Evolutionary conservation across 2,888 invertebrate species (phyloP).

Genomic region (Ochropleura leucogaster): DNA sequence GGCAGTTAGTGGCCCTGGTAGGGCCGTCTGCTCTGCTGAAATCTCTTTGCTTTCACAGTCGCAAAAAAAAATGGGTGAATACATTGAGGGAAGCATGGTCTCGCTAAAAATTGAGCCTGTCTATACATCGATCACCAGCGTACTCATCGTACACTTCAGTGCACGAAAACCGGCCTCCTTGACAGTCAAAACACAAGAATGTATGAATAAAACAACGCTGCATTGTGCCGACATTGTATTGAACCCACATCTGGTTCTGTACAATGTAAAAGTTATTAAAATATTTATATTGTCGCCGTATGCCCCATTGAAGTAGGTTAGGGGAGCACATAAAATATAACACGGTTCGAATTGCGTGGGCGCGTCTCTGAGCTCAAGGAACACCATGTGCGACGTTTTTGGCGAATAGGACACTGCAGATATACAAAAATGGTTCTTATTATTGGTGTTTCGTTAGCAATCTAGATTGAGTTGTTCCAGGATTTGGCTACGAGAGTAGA

Average conservation of each 20-base stretch:
- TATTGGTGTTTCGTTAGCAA: background rate
- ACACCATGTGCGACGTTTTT: constrained; percentile 17
- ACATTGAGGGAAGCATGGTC: background rate
- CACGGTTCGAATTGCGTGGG: constrained; percentile 49
- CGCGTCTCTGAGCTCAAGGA: constrained; percentile 34
- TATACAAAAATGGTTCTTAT: background rate
- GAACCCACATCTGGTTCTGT: constrained; percentile 58
- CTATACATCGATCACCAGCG: background rate
- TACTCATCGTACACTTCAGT: background rate
- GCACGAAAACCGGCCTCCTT: constrained; percentile 27
- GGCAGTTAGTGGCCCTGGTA: too few relatives aligned
- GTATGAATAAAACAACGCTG: constrained; percentile 50
- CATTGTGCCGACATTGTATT: constrained; percentile 49
- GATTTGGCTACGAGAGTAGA: background rate
- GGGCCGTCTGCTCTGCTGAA: too few relatives aligned
- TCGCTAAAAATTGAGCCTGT: background rate
- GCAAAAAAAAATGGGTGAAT: background rate
- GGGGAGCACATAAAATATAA: constrained; percentile 68
- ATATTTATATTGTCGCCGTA: constrained; percentile 67
- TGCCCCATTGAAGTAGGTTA: constrained; percentile 71
- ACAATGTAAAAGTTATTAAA: constrained; percentile 68
- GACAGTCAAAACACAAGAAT: constrained; percentile 44
- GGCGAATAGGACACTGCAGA: background rate
- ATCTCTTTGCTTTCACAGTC: too few relatives aligned
- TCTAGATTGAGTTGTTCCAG: background rate